These are phyloP conservation scores for Caloenas nicobarica DNA, from an alignment of 2,113 vertebrate species.

Conservation along the genomic window DNA sequence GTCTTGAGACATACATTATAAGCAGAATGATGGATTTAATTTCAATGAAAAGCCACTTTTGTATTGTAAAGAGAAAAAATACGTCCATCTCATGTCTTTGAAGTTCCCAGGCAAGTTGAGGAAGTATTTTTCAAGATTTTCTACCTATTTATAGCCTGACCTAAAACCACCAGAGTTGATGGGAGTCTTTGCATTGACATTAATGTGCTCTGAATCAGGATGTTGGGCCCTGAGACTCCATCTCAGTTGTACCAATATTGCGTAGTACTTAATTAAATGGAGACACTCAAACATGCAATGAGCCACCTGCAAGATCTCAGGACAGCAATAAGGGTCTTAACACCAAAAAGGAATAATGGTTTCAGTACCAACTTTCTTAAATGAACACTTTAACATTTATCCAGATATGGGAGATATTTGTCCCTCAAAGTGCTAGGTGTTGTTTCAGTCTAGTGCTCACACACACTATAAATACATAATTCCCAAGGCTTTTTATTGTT, in stretches of 20 bases:
- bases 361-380: background rate
- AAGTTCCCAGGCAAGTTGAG: background rate
- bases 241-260: background rate
- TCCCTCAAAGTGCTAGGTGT: background rate
- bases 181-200: background rate
- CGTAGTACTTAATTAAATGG: background rate
- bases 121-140: background rate
- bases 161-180: background rate
- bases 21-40: background rate
- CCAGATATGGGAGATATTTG: background rate
- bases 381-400: background rate
- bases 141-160: background rate
- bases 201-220: background rate
- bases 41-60: background rate
- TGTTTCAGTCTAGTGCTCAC: background rate
- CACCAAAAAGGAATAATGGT: background rate
- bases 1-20: background rate
- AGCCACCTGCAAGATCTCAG: background rate
- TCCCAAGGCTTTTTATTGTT: background rate
- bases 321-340: background rate
- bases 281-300: background rate
- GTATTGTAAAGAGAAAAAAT: background rate
- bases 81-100: background rate
- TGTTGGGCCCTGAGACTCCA: background rate
- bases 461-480: fast-evolving